These are phyloP conservation scores for Ginglymostoma cirratum DNA, from an alignment of 2,113 vertebrate genomes.

Conservation along the genomic window DNA sequence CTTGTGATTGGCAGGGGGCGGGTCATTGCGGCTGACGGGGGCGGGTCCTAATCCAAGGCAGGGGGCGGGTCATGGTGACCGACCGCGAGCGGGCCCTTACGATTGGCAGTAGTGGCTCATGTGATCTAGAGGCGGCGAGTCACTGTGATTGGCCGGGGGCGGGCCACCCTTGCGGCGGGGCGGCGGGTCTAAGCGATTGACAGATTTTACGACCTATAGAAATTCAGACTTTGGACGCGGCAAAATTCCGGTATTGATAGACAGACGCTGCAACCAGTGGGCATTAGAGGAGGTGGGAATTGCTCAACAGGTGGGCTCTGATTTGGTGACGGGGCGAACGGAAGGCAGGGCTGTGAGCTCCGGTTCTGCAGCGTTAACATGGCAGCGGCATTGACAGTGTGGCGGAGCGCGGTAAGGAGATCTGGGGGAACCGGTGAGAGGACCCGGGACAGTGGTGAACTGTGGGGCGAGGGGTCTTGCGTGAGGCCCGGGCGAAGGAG, in stretches of 20 bases:
- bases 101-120: no score
- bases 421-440: neutral
- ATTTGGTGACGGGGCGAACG: neutral
- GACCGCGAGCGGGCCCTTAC: neutral
- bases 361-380: neutral
- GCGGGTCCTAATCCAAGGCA: neutral
- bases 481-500: neutral
- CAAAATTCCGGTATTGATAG: neutral
- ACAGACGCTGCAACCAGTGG: rapidly evolving
- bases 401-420: neutral
- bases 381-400: neutral
- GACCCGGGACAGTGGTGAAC: neutral
- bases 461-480: neutral
- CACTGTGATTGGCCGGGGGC: no score
- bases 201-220: no score
- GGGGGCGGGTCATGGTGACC: neutral
- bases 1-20: no score
- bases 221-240: no score
- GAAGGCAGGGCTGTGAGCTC: neutral
- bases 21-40: no score
- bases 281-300: neutral
- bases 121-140: no score
- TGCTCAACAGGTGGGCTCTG: neutral
- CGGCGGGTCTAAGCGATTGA: no score
- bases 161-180: no score